Percentiles rank a stretch among this genome's conserved stretches.
Evolutionary conservation across 2,888 invertebrate genomes (phyloP).

Genomic region (Cloeon dipterum): DNA sequence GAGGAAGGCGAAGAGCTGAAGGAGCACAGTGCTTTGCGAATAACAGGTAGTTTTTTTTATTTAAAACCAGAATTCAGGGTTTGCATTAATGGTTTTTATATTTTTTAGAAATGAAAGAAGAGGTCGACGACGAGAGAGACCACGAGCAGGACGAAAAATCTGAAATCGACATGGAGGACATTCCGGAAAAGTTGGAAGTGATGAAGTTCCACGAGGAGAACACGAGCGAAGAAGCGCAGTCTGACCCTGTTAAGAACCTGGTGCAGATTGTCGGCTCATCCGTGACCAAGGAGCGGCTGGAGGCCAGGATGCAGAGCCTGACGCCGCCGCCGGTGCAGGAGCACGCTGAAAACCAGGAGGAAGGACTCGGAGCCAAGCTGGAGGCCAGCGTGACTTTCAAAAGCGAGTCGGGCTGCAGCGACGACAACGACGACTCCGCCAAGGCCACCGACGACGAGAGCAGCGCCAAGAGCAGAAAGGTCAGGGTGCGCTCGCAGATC

Average conservation of each 20-base stretch:
- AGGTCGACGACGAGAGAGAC: slow-evolving; percentile 7
- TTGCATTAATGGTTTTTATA: too few relatives aligned
- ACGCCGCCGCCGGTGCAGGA: slow-evolving; percentile 12
- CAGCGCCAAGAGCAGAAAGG: slow-evolving; percentile 37
- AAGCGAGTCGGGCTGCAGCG: slow-evolving; percentile 23
- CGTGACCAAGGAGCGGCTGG: slow-evolving; percentile 48
- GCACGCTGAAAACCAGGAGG: slow-evolving; percentile 23
- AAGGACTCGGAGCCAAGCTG: slow-evolving; percentile 54
- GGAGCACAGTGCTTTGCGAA: too few relatives aligned
- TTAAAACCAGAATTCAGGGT: too few relatives aligned
- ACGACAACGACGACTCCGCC: slow-evolving; percentile 30
- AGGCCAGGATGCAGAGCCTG: slow-evolving; percentile 40
- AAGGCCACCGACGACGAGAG: slow-evolving; percentile 16
- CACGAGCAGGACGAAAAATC: neutral
- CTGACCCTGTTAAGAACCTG: slow-evolving; percentile 32
- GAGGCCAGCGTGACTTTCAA: slow-evolving; percentile 35
- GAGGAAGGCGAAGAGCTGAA: too few relatives aligned
- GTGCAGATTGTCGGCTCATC: slow-evolving; percentile 51
- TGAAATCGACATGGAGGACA: too few relatives aligned
- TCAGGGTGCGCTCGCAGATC: slow-evolving; percentile 79
- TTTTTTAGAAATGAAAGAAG: slow-evolving; percentile 1
- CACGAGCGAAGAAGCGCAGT: neutral
- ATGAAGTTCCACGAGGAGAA: too few relatives aligned
- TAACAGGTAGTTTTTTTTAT: too few relatives aligned
- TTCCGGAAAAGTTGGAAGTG: too few relatives aligned